phyloP scores from a whole-genome alignment of 2,888 invertebrate genomes.

The Emesis furor region DNA sequence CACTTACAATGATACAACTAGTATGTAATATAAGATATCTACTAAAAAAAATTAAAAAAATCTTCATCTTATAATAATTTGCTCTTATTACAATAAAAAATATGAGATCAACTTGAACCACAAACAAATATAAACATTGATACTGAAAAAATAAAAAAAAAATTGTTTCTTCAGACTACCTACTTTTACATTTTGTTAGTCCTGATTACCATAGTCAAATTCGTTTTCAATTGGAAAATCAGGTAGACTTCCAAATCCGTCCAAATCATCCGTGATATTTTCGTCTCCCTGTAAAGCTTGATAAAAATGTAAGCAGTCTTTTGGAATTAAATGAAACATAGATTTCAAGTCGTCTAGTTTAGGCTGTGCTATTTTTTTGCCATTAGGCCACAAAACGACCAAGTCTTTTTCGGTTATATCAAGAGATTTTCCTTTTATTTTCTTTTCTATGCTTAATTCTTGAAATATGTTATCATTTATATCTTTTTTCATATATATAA shows the following conservation, averaged over 20 bases:
- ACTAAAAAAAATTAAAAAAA: slow-evolving; percentile 10
- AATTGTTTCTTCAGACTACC: slow-evolving; percentile 5
- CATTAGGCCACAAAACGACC: slow-evolving; percentile 55
- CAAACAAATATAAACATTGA: slow-evolving; percentile 22
- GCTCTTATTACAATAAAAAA: slow-evolving; percentile 15
- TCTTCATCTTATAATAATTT: background rate
- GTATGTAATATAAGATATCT: background rate
- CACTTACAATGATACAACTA: slow-evolving; percentile 1
- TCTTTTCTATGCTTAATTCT: slow-evolving; percentile 52
- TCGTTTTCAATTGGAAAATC: slow-evolving; percentile 31
- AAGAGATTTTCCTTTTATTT: slow-evolving; percentile 53
- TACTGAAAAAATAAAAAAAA: slow-evolving; percentile 8
- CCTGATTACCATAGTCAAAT: slow-evolving; percentile 18
- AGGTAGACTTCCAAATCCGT: slow-evolving; percentile 25
- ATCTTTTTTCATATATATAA: slow-evolving; percentile 53
- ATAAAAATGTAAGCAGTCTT: slow-evolving; percentile 56
- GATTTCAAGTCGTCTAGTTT: slow-evolving; percentile 55
- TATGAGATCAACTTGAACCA: slow-evolving; percentile 22
- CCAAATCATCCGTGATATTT: slow-evolving; percentile 24
- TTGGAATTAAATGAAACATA: slow-evolving; percentile 57
- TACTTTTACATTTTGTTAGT: slow-evolving; percentile 7
- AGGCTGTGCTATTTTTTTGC: slow-evolving; percentile 49
- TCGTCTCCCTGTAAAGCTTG: slow-evolving; percentile 41
- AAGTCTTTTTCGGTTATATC: slow-evolving; percentile 47
- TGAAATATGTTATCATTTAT: slow-evolving; percentile 32